Percentiles rank a stretch among this genome's conserved stretches.
Conservation (phyloP, 2,113 vertebrate species). For the Mungos mungo region DNA sequence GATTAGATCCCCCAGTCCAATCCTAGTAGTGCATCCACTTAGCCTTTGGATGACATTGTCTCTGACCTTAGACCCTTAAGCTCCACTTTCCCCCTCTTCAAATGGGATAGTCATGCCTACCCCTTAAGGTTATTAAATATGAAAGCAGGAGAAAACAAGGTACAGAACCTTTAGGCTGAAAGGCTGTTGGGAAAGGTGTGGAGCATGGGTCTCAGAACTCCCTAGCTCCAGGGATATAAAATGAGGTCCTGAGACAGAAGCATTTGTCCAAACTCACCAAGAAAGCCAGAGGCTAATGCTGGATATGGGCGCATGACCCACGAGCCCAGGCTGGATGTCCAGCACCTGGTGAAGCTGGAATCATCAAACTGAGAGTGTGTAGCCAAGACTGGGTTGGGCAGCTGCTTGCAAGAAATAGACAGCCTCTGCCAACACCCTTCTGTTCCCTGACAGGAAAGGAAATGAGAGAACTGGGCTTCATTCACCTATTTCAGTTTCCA, state of each 20-base stretch:
- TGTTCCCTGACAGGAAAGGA: constrained; percentile 4
- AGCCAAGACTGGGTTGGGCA: not conserved
- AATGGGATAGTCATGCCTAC: not conserved
- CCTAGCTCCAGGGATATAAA: not conserved
- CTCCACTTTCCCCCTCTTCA: not conserved
- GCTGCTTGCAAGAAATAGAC: constrained; percentile 2
- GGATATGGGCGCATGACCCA: not conserved
- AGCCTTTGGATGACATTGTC: not conserved
- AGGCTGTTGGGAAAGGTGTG: not conserved
- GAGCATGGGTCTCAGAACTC: not conserved
- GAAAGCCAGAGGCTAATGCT: not conserved
- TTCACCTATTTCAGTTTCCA: constrained; percentile 1
- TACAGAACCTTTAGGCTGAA: not conserved
- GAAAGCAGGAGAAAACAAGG: not conserved
- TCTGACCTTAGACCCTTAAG: not conserved
- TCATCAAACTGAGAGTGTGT: not conserved
- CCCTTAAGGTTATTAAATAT: not conserved
- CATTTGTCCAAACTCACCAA: not conserved
- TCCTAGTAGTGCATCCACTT: not conserved
- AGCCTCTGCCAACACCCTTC: not conserved
- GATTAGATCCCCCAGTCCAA: not conserved
- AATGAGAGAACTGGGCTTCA: not conserved
- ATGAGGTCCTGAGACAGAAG: not conserved
- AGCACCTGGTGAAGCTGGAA: not conserved
- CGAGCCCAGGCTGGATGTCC: not conserved